Percentiles rank a stretch among this genome's conserved stretches.
phyloP scores from a whole-genome alignment of 1,140 invertebrate species.

The Chymomyza costata region DNA sequence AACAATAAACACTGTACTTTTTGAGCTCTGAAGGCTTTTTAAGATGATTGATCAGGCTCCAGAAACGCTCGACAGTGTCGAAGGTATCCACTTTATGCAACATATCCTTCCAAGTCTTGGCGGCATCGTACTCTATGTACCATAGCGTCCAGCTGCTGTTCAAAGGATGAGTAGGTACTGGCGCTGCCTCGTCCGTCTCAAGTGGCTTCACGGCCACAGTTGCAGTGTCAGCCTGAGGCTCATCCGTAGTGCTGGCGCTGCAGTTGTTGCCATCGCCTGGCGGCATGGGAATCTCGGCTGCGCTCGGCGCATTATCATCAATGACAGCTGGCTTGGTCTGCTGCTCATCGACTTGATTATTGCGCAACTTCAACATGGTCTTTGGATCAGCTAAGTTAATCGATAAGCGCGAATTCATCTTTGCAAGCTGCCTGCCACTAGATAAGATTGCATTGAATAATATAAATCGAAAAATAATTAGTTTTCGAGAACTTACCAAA shows the following conservation, averaged over 20 bases:
- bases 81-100: slow-evolving; percentile 93
- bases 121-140: slow-evolving; percentile 95
- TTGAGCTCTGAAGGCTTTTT: slow-evolving; percentile 93
- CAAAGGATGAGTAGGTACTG: slow-evolving; percentile 83
- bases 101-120: slow-evolving; percentile 93
- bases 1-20: slow-evolving; percentile 94
- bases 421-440: no score
- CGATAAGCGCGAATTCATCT: no score
- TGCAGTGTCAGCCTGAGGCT: slow-evolving; percentile 2
- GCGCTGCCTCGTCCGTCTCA: slow-evolving; percentile 4
- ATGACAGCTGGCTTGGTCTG: neutral
- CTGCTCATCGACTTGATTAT: neutral
- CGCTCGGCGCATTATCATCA: no score
- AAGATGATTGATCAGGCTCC: slow-evolving; percentile 98
- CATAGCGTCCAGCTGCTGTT: slow-evolving; percentile 97
- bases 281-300: neutral
- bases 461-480: no score
- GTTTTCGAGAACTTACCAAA: no score
- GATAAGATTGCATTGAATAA: no score
- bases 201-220: slow-evolving; percentile 63
- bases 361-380: neutral
- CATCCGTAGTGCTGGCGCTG: slow-evolving; percentile 5
- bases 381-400: neutral
- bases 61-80: slow-evolving; percentile 98
- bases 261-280: neutral